Evolutionary conservation across 1,140 invertebrate species (phyloP).

Genomic region (Drosophila virilis): DNA sequence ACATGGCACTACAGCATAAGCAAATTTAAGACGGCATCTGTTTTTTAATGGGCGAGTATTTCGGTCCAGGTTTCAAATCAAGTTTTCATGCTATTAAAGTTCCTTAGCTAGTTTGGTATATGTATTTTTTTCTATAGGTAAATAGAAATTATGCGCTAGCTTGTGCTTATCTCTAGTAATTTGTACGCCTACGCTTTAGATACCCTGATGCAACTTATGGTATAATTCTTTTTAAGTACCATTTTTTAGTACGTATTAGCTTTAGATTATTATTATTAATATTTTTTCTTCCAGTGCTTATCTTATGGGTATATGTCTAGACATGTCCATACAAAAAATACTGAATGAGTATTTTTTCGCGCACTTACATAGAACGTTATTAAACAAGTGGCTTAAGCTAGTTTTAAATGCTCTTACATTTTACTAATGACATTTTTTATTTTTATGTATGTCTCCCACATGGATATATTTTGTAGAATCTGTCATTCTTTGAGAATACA

Average conservation of each 20-base stretch:
- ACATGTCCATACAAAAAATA: constrained; percentile 9
- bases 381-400: constrained; percentile 37
- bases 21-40: constrained; percentile 41
- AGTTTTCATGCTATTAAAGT: constrained; percentile 6
- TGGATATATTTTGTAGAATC: neutral
- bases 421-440: constrained; percentile 15
- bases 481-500: constrained; percentile 23
- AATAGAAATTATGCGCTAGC: constrained; percentile 19
- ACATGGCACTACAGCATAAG: constrained; percentile 25
- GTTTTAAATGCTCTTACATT: constrained; percentile 74
- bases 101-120: neutral
- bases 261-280: constrained; percentile 12
- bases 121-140: constrained; percentile 21
- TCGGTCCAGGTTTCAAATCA: constrained; percentile 56
- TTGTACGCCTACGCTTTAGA: constrained; percentile 56
- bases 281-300: neutral
- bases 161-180: constrained; percentile 60
- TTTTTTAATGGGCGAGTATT: constrained; percentile 7
- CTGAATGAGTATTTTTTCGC: constrained; percentile 26
- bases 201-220: constrained; percentile 66
- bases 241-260: constrained; percentile 21
- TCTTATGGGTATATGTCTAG: neutral
- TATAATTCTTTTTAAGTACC: constrained; percentile 12
- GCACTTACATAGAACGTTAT: constrained; percentile 3
- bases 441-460: neutral